Conservation (phyloP, 92 coral and sea anemone genomes). For the Pocillopora meandrina region DNA sequence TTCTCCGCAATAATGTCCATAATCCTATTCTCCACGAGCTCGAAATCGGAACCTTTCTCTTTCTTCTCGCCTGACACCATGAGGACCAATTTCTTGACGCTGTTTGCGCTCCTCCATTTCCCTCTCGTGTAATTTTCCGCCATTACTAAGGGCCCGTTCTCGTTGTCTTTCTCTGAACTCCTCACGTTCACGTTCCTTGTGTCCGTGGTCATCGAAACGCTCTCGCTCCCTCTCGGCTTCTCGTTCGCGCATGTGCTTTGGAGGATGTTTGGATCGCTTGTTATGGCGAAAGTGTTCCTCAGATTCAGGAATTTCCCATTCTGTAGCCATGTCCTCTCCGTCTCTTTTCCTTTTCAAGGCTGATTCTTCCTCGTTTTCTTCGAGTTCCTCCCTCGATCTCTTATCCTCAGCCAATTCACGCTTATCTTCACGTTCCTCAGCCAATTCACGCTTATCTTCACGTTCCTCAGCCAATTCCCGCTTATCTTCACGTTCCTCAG, state of each 20-base stretch:
- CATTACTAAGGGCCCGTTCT: slow-evolving; percentile 39
- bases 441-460: background rate
- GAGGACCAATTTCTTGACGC: slow-evolving; percentile 53
- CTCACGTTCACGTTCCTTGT: slow-evolving; percentile 58
- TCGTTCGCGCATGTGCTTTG: slow-evolving; percentile 38
- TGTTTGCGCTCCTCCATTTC: slow-evolving; percentile 74
- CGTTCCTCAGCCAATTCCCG: background rate
- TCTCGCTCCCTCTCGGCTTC: slow-evolving; percentile 50
- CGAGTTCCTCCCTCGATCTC: background rate
- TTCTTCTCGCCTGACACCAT: slow-evolving; percentile 54
- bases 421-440: background rate
- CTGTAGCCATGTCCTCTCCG: background rate
- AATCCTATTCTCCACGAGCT: slow-evolving; percentile 42
- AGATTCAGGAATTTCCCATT: slow-evolving; percentile 7
- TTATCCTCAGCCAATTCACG: too few relatives aligned
- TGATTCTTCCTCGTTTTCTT: slow-evolving; percentile 13
- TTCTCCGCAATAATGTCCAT: background rate
- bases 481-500: background rate
- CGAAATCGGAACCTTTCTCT: slow-evolving; percentile 72
- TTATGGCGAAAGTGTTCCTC: slow-evolving; percentile 1
- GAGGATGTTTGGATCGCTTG: background rate
- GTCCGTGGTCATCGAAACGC: slow-evolving; percentile 35
- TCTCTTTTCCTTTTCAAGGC: background rate
- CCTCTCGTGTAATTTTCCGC: slow-evolving; percentile 52
- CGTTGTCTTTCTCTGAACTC: slow-evolving; percentile 61